Percentiles rank a stretch among this genome's conserved stretches.
phyloP scores from a whole-genome alignment of 1,140 invertebrate species.

The Rhyacophila brunnea region DNA sequence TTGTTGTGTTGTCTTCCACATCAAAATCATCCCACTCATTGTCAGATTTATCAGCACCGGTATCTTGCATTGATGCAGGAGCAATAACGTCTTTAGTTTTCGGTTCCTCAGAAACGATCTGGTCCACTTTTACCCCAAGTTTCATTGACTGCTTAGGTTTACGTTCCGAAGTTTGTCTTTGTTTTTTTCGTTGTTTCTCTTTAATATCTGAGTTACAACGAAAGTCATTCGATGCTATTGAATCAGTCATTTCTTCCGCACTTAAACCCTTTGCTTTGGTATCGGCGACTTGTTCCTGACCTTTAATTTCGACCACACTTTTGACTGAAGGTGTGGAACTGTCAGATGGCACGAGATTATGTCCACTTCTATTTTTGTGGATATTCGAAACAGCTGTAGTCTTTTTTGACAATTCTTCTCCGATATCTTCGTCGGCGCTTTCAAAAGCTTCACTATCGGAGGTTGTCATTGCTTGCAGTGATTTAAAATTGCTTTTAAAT shows the following conservation, averaged over 20 bases:
- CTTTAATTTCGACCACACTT: constrained; percentile 3
- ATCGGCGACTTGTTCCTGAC: background rate
- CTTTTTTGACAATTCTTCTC: constrained; percentile 37
- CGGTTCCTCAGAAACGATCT: background rate
- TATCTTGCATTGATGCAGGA: no score
- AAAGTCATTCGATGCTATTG: background rate
- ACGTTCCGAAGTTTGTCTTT: constrained; percentile 10
- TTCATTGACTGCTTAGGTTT: constrained; percentile 19
- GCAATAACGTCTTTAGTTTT: no score
- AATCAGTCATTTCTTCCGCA: background rate
- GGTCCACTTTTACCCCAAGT: constrained; percentile 15
- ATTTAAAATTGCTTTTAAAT: constrained; percentile 4
- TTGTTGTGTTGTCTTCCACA: constrained; percentile 53
- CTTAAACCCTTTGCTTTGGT: background rate
- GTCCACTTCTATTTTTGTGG: background rate
- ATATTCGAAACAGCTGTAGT: background rate
- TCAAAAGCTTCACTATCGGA: constrained; percentile 73
- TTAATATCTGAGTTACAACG: background rate
- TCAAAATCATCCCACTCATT: constrained; percentile 60
- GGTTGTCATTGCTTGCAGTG: constrained; percentile 58
- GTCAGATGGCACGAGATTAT: constrained; percentile 9
- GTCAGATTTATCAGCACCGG: constrained; percentile 22
- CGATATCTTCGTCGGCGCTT: constrained; percentile 62
- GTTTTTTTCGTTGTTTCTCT: constrained; percentile 8
- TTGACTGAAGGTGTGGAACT: constrained; percentile 6